These are phyloP conservation scores for Phlogophora meticulosa DNA, from an alignment of 2,888 invertebrate genomes.

Conservation along the genomic window DNA sequence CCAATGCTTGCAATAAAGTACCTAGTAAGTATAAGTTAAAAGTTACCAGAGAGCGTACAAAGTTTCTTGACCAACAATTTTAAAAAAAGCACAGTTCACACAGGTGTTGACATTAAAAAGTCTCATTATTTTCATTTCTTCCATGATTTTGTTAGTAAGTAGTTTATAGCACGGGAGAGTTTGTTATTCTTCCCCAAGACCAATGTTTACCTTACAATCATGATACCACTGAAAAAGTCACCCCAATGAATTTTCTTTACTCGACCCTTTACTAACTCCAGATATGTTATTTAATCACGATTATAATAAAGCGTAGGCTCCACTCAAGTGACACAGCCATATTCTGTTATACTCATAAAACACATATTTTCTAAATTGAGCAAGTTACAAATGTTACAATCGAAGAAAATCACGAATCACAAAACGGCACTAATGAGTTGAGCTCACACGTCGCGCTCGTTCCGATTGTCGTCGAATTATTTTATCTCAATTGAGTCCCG, in stretches of 20 bases:
- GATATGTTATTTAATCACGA: background rate
- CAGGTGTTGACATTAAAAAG: background rate
- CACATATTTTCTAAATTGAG: conserved; percentile 4
- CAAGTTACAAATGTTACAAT: conserved; percentile 1
- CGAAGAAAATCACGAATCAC: conserved; percentile 27
- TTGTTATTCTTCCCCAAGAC: background rate
- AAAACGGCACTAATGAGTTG: conserved; percentile 40
- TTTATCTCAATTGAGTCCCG: conserved; percentile 53
- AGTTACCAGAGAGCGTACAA: background rate
- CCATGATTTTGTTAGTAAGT: background rate
- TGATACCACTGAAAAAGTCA: background rate
- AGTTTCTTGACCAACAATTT: background rate
- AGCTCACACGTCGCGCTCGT: conserved; percentile 47
- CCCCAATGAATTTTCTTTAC: background rate
- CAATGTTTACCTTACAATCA: background rate
- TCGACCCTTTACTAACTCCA: too few species aligned
- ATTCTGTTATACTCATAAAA: background rate
- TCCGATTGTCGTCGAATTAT: conserved; percentile 56
- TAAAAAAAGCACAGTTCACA: background rate
- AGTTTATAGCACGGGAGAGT: too few species aligned
- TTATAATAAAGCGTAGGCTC: background rate
- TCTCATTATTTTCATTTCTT: too few species aligned
- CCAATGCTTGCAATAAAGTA: too few species aligned
- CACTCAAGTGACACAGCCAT: background rate
- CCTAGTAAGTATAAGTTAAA: too few species aligned